Evolutionary conservation across 2,113 vertebrate genomes (phyloP).

Genomic region (Takifugu flavidus): DNA sequence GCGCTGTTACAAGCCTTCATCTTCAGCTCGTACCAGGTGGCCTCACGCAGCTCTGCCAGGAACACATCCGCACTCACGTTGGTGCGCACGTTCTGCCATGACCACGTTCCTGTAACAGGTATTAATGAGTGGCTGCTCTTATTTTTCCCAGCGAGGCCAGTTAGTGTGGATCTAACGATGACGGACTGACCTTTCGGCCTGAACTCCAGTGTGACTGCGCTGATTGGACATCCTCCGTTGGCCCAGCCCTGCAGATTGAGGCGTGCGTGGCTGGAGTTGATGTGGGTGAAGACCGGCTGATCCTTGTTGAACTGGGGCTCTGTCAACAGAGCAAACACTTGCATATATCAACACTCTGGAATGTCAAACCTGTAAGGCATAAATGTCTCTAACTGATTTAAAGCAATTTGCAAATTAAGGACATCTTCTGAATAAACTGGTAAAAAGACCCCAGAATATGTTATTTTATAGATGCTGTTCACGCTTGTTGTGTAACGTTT

Average conservation of each 20-base stretch:
- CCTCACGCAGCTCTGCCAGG: slow-evolving; percentile 91
- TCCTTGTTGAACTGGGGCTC: slow-evolving; percentile 98
- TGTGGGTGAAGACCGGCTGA: slow-evolving; percentile 94
- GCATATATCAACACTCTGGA: neutral
- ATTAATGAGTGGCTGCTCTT: no score
- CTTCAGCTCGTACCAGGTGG: slow-evolving; percentile 97
- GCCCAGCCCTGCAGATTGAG: slow-evolving; percentile 97
- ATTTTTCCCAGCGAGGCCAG: no score
- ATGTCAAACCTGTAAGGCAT: no score
- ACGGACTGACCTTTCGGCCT: slow-evolving; percentile 80
- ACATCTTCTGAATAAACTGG: neutral
- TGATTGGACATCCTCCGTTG: slow-evolving; percentile 95
- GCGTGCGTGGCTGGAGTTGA: slow-evolving; percentile 94
- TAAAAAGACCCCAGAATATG: neutral
- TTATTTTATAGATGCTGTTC: neutral
- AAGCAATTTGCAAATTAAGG: neutral
- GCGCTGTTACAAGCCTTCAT: slow-evolving; percentile 98
- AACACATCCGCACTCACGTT: slow-evolving; percentile 90
- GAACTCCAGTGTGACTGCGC: slow-evolving; percentile 87
- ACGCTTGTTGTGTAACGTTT: neutral
- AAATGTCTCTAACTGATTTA: no score
- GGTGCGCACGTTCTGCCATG: slow-evolving; percentile 90
- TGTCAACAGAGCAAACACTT: slow-evolving; percentile 43
- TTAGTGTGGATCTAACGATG: neutral
- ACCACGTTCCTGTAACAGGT: slow-evolving; percentile 79